Conservation (phyloP, 2,888 invertebrate species). For the Trissolcus brochymenae region DNA sequence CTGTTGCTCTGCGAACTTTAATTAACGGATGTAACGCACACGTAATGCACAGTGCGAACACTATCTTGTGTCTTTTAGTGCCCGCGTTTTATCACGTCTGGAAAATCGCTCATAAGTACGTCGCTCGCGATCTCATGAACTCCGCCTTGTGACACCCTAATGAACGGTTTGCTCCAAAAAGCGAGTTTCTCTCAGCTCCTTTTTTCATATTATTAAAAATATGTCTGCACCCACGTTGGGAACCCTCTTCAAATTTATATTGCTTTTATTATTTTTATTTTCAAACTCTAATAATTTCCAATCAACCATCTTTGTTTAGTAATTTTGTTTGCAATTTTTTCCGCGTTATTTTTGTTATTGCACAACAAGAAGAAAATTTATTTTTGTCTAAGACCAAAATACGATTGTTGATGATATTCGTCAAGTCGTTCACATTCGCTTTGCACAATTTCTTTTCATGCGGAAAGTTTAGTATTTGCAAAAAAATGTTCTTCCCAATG, state of each 20-base stretch:
- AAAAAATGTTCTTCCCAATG: constrained; percentile 37
- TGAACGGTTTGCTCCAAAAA: constrained; percentile 4
- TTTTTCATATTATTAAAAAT: too few species aligned
- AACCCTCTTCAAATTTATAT: too few species aligned
- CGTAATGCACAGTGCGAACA: constrained; percentile 14
- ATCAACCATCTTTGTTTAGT: too few species aligned
- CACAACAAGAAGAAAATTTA: too few species aligned
- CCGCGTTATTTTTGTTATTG: too few species aligned
- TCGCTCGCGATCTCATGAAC: constrained; percentile 15
- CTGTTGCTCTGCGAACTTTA: constrained; percentile 32
- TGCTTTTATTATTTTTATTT: too few species aligned
- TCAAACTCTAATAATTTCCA: too few species aligned
- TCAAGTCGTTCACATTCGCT: not conserved
- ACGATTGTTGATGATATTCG: not conserved
- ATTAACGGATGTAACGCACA: constrained; percentile 40
- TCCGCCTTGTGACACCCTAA: constrained; percentile 21
- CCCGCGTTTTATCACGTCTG: not conserved
- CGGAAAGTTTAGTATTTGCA: constrained; percentile 29
- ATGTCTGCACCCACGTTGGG: too few species aligned
- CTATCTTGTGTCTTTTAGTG: constrained; percentile 1
- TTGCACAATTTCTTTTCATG: constrained; percentile 17
- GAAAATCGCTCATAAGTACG: constrained; percentile 24
- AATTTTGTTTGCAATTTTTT: too few species aligned
- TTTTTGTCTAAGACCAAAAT: too few species aligned
- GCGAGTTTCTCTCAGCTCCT: not conserved